Evolutionary conservation across 2,888 invertebrate species (phyloP).

Genomic region (Hetaerina titia): DNA sequence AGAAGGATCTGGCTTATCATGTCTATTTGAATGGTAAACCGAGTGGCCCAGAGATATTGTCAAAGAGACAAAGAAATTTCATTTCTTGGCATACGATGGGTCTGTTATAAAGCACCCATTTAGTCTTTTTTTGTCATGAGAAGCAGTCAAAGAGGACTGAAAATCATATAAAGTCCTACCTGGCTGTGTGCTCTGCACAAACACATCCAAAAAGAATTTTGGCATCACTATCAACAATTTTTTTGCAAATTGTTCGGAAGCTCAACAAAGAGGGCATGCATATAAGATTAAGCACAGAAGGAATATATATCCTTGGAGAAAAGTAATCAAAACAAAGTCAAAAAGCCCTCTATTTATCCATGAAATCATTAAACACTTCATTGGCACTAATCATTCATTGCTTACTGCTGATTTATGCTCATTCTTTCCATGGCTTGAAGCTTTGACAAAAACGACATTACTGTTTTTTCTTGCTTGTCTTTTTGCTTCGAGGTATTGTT

Average conservation of each 20-base stretch:
- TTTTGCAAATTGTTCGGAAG: conserved; percentile 43
- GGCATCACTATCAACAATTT: neutral
- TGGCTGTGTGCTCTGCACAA: neutral
- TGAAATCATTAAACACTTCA: neutral
- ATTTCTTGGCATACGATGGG: neutral
- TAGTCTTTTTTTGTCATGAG: conserved; percentile 43
- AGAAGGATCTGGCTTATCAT: conserved; percentile 1
- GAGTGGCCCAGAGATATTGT: conserved; percentile 49
- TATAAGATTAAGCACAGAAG: conserved; percentile 5
- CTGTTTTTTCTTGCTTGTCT: conserved; percentile 84
- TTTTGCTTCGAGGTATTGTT: conserved; percentile 87
- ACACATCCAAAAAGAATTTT: conserved; percentile 3
- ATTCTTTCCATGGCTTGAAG: neutral
- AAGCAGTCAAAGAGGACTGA: conserved; percentile 44
- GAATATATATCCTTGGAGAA: neutral
- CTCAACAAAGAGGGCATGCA: conserved; percentile 43
- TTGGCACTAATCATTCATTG: conserved; percentile 42
- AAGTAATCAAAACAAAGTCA: conserved; percentile 23
- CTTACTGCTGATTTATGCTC: neutral
- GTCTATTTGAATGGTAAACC: neutral
- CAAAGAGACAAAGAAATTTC: conserved; percentile 5
- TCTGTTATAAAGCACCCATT: conserved; percentile 44
- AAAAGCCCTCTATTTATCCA: conserved; percentile 26
- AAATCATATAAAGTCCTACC: conserved; percentile 3
- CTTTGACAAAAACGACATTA: conserved; percentile 66